phyloP scores from a whole-genome alignment of 1,140 invertebrate species.

The Orchestia grillus region DNA sequence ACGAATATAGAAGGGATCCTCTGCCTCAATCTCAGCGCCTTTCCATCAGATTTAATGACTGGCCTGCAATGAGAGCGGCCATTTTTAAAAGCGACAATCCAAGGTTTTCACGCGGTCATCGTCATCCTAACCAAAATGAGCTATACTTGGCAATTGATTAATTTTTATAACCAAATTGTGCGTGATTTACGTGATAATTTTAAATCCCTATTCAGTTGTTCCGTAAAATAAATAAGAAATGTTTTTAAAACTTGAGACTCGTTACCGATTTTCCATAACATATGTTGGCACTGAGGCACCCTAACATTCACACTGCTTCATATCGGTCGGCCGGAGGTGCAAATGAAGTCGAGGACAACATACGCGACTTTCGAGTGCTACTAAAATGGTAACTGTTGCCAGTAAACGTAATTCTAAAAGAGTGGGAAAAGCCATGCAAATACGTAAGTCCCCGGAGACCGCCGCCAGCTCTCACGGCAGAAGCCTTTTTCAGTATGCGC shows the following conservation, averaged over 20 bases:
- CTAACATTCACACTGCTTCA: neutral
- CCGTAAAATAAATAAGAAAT: neutral
- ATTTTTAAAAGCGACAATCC: too few species aligned
- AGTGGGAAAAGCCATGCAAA: conserved; percentile 5
- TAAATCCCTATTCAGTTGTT: too few species aligned
- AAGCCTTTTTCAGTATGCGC: conserved; percentile 30
- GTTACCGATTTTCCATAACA: neutral
- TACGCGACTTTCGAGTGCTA: neutral
- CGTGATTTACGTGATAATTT: too few species aligned
- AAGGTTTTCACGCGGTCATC: too few species aligned
- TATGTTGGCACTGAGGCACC: neutral
- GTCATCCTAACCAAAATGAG: too few species aligned
- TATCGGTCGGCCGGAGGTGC: neutral
- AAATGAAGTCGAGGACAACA: neutral
- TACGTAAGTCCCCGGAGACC: neutral
- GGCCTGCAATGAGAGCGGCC: too few species aligned
- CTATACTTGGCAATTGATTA: too few species aligned
- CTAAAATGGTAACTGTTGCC: neutral
- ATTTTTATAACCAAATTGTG: too few species aligned
- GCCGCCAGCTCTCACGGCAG: neutral
- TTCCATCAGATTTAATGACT: too few species aligned
- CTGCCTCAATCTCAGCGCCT: too few species aligned
- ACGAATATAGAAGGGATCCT: too few species aligned
- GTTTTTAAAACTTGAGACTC: neutral
- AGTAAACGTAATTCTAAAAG: neutral